phyloP scores from a whole-genome alignment of 2,797 vertebrate genomes.

The Monodelphis domestica region DNA sequence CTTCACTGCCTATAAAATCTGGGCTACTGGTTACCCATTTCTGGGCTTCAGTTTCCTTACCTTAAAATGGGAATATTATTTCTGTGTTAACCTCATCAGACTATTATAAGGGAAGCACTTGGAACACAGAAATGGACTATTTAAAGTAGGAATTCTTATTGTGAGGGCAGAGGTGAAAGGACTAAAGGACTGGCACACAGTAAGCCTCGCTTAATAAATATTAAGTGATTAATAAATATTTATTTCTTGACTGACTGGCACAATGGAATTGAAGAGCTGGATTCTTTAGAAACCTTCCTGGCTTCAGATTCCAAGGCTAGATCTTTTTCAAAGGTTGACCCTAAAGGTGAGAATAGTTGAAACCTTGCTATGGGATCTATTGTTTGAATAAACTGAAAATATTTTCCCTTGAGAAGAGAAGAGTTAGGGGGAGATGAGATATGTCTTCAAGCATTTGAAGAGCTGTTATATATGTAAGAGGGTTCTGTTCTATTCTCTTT shows the following conservation, averaged over 20 bases:
- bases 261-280: neutral
- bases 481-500: neutral
- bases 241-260: neutral
- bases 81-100: neutral
- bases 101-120: neutral
- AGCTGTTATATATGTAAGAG: neutral
- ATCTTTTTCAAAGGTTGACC: neutral
- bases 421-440: neutral
- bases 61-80: neutral
- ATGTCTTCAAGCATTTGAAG: neutral
- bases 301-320: neutral
- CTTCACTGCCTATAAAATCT: neutral
- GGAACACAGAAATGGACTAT: neutral
- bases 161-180: neutral
- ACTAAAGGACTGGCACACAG: neutral
- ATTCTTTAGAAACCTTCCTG: neutral
- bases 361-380: neutral
- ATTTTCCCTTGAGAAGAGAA: neutral
- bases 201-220: neutral
- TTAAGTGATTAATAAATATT: neutral
- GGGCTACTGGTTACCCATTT: neutral
- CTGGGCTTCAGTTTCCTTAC: neutral
- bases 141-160: neutral
- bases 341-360: neutral
- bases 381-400: neutral